Percentiles rank a stretch among this genome's conserved stretches.
Evolutionary conservation across 2,888 invertebrate genomes (phyloP).

Genomic region (Agriopis aurantiaria): DNA sequence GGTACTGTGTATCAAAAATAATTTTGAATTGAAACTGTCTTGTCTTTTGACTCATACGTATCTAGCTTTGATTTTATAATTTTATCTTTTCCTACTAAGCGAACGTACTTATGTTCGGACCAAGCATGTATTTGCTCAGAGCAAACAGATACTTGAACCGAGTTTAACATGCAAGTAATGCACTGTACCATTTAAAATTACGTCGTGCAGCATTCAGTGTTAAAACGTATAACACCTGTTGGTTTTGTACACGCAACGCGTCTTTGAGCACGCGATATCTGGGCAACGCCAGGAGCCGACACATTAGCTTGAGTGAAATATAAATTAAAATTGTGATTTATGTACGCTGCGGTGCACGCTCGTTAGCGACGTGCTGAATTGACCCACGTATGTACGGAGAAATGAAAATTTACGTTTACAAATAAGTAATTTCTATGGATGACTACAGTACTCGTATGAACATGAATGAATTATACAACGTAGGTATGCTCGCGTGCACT

Average conservation of each 20-base stretch:
- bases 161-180: conserved; percentile 1
- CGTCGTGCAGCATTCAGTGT: conserved; percentile 14
- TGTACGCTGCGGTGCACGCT: conserved; percentile 19
- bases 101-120: no score
- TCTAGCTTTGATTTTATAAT: no score
- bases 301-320: conserved; percentile 27
- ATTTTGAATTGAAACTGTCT: no score
- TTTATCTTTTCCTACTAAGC: no score
- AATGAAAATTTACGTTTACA: not conserved
- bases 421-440: not conserved
- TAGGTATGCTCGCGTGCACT: no score
- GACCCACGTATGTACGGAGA: not conserved
- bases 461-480: no score
- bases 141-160: no score
- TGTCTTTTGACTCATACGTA: no score
- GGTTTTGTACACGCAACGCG: conserved; percentile 48
- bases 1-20: no score
- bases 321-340: conserved; percentile 27
- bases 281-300: conserved; percentile 31
- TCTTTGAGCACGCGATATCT: conserved; percentile 38
- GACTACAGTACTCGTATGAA: no score
- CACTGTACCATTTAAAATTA: conserved; percentile 4
- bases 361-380: not conserved
- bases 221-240: conserved; percentile 48
- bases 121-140: no score